These are phyloP conservation scores for Hydrozoanthus tunicans DNA, from an alignment of 64 coral and sea anemone genomes.

Conservation along the genomic window DNA sequence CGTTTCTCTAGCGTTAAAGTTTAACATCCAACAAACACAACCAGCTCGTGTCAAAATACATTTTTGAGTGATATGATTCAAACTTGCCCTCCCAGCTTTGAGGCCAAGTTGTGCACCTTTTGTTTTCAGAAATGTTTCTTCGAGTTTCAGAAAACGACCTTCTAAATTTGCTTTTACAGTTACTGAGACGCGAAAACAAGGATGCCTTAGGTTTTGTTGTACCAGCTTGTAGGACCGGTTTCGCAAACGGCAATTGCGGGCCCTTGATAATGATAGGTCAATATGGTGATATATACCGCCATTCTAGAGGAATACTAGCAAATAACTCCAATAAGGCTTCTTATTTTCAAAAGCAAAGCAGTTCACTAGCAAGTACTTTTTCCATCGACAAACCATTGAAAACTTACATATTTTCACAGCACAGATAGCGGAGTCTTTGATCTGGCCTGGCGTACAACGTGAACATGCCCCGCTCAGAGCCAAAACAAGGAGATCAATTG, in stretches of 20 bases:
- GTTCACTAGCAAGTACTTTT: background rate
- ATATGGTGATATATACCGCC: no score
- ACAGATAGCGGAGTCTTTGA: slow-evolving; percentile 9
- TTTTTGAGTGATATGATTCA: background rate
- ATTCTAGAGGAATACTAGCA: no score
- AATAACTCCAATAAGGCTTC: background rate
- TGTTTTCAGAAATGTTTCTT: background rate
- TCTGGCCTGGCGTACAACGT: background rate
- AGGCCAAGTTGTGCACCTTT: background rate
- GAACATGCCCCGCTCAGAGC: slow-evolving; percentile 18
- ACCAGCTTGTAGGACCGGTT: no score
- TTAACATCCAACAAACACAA: background rate
- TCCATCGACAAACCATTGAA: background rate
- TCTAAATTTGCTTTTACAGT: background rate
- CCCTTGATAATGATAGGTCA: no score
- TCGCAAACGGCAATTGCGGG: no score
- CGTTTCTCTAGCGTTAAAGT: background rate
- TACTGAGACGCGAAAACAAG: background rate
- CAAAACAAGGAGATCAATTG: slow-evolving; percentile 37
- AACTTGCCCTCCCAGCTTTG: background rate
- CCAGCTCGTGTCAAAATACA: background rate
- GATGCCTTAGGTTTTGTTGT: no score
- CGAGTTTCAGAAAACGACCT: background rate
- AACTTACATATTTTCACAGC: slow-evolving; percentile 40
- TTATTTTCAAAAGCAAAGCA: background rate